Conservation (phyloP, 2,888 invertebrate genomes). For the Rotaria macrura region DNA sequence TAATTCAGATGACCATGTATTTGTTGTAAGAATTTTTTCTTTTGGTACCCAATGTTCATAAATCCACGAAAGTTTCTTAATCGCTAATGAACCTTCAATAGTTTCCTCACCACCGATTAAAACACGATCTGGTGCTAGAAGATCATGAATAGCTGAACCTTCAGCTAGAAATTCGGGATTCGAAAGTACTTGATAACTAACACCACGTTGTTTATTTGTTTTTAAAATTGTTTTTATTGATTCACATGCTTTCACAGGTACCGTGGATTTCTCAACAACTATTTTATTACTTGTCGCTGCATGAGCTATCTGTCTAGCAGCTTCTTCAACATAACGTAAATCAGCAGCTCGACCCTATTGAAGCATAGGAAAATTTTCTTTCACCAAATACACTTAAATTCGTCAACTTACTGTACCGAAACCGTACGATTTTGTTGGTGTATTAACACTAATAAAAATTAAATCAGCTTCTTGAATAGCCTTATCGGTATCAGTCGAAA, state of each 20-base stretch:
- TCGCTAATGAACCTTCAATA: constrained; percentile 70
- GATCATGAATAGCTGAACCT: constrained; percentile 85
- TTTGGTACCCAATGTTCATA: constrained; percentile 91
- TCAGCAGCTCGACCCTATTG: constrained; percentile 87
- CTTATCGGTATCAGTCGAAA: constrained; percentile 75
- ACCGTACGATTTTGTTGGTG: constrained; percentile 92
- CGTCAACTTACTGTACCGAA: constrained; percentile 56
- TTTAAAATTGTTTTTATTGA: constrained; percentile 80
- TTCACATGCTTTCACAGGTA: constrained; percentile 91
- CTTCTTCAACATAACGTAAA: constrained; percentile 86
- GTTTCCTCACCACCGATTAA: constrained; percentile 82
- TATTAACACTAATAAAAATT: constrained; percentile 97
- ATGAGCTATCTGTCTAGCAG: constrained; percentile 87
- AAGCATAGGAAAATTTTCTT: not conserved
- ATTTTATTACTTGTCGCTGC: constrained; percentile 67
- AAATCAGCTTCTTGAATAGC: constrained; percentile 84
- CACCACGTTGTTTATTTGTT: constrained; percentile 16
- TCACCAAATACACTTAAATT: no score
- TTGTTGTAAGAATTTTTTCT: constrained; percentile 83
- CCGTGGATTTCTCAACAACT: constrained; percentile 96
- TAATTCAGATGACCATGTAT: constrained; percentile 96
- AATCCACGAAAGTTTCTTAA: constrained; percentile 70
- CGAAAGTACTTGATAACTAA: constrained; percentile 53
- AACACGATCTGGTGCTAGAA: constrained; percentile 82
- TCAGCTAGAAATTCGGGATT: constrained; percentile 98